Evolutionary conservation across 2,888 invertebrate genomes (phyloP).

Genomic region (Acleris emargana): DNA sequence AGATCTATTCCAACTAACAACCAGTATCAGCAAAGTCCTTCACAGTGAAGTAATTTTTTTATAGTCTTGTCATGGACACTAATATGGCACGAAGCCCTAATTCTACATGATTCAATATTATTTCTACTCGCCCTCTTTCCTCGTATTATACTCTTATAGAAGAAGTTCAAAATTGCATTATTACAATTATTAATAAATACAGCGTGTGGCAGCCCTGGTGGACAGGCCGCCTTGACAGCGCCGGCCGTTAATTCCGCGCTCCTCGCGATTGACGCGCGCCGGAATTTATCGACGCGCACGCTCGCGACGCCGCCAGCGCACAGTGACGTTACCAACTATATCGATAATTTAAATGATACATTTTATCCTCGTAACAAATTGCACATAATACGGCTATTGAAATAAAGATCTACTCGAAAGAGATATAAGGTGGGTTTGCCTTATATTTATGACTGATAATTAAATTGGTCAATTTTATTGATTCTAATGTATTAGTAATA

Average conservation of each 20-base stretch:
- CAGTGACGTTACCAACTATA: conserved; percentile 40
- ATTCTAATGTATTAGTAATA: too few relatives aligned
- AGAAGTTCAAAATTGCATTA: neutral
- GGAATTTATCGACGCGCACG: conserved; percentile 82
- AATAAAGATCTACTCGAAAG: too few relatives aligned
- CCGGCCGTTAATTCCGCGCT: conserved; percentile 78
- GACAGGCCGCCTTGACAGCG: conserved; percentile 73
- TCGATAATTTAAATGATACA: conserved; percentile 1
- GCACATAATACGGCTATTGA: neutral
- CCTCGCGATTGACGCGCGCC: conserved; percentile 81
- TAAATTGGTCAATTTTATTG: too few relatives aligned
- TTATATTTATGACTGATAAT: too few relatives aligned
- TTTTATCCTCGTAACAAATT: neutral
- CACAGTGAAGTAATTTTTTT: too few relatives aligned
- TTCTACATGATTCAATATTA: too few relatives aligned
- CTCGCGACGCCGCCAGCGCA: conserved; percentile 55
- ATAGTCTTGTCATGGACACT: too few relatives aligned
- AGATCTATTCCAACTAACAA: too few relatives aligned
- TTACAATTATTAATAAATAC: neutral
- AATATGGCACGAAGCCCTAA: too few relatives aligned
- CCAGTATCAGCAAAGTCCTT: too few relatives aligned
- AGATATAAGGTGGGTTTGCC: too few relatives aligned
- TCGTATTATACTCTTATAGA: neutral
- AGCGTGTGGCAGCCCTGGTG: conserved; percentile 50
- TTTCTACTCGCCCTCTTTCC: neutral